phyloP scores from a whole-genome alignment of 2,797 vertebrate species.

The Acanthurus tractus region DNA sequence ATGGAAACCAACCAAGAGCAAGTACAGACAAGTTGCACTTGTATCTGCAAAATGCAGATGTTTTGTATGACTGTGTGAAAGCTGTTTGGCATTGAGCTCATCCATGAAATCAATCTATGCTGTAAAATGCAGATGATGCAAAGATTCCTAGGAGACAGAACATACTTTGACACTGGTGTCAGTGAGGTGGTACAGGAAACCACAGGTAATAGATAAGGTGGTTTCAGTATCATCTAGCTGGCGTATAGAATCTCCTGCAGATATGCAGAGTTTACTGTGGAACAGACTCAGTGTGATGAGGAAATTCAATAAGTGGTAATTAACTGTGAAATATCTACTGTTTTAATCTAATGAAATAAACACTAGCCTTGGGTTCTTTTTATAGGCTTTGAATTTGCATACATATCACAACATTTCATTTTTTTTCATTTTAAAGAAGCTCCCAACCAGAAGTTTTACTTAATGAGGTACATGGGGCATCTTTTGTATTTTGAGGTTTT shows the following conservation, averaged over 20 bases:
- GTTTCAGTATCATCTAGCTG: neutral
- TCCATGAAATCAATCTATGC: slow-evolving; percentile 15
- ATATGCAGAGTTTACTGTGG: neutral
- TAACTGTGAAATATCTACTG: neutral
- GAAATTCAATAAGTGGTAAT: neutral
- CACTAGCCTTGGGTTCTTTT: neutral
- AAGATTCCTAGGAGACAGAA: neutral
- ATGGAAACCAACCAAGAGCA: slow-evolving; percentile 28
- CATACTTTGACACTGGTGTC: neutral
- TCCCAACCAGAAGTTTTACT: neutral
- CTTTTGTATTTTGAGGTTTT: neutral
- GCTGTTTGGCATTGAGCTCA: slow-evolving; percentile 7
- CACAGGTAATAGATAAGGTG: neutral
- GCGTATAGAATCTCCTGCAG: neutral
- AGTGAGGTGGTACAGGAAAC: neutral
- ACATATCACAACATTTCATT: neutral
- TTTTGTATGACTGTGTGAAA: slow-evolving; percentile 28
- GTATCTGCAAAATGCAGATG: slow-evolving; percentile 32
- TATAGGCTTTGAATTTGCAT: neutral
- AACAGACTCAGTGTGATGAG: neutral
- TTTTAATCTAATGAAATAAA: neutral
- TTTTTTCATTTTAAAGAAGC: neutral
- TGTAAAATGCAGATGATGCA: slow-evolving; percentile 4
- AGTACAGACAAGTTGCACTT: slow-evolving; percentile 13
- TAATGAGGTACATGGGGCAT: neutral